These are phyloP conservation scores for Capreolus pygargus DNA, from an alignment of 2,113 vertebrate species.

Conservation along the genomic window DNA sequence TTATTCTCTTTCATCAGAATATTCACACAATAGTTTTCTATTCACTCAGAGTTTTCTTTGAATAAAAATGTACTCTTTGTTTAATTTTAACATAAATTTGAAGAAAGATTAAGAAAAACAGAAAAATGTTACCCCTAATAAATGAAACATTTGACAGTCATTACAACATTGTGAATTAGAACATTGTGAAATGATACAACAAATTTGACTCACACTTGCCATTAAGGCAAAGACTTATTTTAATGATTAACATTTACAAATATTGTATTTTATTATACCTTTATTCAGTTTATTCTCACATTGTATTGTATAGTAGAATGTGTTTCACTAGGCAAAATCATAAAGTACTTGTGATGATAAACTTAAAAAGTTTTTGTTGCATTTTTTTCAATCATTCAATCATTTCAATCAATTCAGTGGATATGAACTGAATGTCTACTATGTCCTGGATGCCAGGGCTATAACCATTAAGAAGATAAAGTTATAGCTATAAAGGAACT, in stretches of 20 bases:
- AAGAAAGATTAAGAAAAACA: constrained; percentile 26
- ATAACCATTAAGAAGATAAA: background rate
- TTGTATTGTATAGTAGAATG: background rate
- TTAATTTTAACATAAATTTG: constrained; percentile 53
- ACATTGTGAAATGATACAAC: constrained; percentile 23
- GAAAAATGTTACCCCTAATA: background rate
- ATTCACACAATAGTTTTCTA: background rate
- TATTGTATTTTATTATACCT: background rate
- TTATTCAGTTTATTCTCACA: background rate
- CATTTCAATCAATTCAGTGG: background rate
- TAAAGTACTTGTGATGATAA: background rate
- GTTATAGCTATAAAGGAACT: background rate
- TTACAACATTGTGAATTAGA: constrained; percentile 31
- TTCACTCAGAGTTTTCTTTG: constrained; percentile 38
- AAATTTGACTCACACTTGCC: constrained; percentile 50
- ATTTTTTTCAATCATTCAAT: background rate
- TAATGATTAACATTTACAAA: background rate
- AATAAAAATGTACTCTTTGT: constrained; percentile 44
- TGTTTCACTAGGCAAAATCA: background rate
- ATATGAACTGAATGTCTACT: background rate
- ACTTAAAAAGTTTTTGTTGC: background rate
- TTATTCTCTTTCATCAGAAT: background rate
- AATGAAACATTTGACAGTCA: constrained; percentile 16
- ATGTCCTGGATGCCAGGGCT: background rate
- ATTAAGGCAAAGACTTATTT: background rate